Conservation (phyloP, 2,888 invertebrate genomes). For the Onchidella celtica region DNA sequence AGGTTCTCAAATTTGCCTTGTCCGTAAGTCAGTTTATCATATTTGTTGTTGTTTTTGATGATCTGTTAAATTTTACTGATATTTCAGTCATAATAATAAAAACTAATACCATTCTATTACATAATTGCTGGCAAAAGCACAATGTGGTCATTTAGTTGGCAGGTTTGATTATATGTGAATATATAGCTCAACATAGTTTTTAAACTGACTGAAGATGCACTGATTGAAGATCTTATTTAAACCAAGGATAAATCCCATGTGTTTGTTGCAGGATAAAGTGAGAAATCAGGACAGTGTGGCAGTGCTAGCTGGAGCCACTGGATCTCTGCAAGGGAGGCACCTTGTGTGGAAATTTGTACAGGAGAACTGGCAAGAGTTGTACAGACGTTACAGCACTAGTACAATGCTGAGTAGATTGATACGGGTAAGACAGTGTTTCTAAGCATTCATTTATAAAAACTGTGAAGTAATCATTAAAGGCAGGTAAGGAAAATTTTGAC, state of each 20-base stretch:
- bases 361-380: conserved; percentile 89
- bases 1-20: conserved; percentile 83
- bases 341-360: conserved; percentile 95
- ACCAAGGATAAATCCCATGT: no score
- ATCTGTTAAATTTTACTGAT: not conserved
- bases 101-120: no score
- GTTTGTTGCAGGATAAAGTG: conserved; percentile 93
- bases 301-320: conserved; percentile 92
- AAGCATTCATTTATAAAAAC: not conserved
- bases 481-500: no score
- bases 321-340: conserved; percentile 90
- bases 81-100: not conserved
- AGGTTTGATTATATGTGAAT: no score
- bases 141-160: no score
- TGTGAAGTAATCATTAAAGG: no score
- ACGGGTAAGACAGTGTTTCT: conserved; percentile 81
- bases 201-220: no score
- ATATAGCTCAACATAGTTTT: no score
- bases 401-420: conserved; percentile 90
- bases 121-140: no score
- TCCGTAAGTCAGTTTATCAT: conserved; percentile 81
- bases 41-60: no score
- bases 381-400: conserved; percentile 89
- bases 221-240: no score
- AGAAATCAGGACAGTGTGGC: conserved; percentile 94